Conservation (phyloP, 2,797 vertebrate species). For the Octomys mimax region DNA sequence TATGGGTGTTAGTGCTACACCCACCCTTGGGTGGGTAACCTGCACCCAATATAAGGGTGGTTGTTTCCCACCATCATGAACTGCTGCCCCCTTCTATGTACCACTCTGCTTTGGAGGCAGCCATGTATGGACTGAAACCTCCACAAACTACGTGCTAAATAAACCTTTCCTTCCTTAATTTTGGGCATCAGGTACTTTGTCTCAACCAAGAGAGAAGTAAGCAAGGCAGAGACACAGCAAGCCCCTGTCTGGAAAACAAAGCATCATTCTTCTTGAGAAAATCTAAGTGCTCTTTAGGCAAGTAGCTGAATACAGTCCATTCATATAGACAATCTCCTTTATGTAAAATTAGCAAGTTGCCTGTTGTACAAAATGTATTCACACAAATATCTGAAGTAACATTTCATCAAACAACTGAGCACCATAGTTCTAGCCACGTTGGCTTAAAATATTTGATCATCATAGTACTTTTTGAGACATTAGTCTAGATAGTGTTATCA, state of each 20-base stretch:
- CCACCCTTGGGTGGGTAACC: no score
- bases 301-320: background rate
- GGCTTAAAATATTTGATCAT: background rate
- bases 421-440: background rate
- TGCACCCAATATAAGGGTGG: no score
- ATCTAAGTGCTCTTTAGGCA: background rate
- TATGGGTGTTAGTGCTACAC: no score
- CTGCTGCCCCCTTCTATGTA: no score
- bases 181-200: no score
- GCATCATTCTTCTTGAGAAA: background rate
- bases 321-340: background rate
- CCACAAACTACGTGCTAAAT: no score
- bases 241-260: background rate
- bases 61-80: no score
- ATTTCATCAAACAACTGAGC: background rate
- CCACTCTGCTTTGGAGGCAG: no score
- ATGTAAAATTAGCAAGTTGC: background rate
- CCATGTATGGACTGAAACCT: no score
- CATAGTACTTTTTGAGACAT: background rate
- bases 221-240: background rate
- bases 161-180: no score
- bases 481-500: background rate
- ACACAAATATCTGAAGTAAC: background rate
- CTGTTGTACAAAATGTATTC: background rate
- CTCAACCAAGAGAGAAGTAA: no score